Evolutionary conservation across 2,797 vertebrate genomes (phyloP).

Genomic region (Neopelma chrysocephalum): DNA sequence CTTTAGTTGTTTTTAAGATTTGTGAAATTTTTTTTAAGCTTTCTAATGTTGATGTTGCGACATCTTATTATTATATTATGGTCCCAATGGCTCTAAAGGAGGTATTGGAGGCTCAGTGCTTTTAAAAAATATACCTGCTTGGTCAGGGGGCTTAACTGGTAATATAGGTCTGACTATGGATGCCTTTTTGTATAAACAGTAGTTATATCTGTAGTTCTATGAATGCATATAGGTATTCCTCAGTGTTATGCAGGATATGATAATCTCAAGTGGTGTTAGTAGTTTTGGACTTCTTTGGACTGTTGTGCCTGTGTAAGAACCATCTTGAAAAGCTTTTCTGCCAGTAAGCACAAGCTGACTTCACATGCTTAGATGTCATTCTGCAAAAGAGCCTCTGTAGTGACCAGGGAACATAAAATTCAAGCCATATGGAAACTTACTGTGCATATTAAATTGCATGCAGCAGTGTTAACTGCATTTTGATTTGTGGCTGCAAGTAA

Average conservation of each 20-base stretch:
- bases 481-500: constrained; percentile 83
- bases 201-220: background rate
- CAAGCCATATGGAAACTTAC: constrained; percentile 78
- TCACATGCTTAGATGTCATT: background rate
- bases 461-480: constrained; percentile 78
- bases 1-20: background rate
- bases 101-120: background rate
- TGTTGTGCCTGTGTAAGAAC: background rate
- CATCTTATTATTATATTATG: background rate
- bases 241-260: background rate
- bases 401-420: constrained; percentile 75
- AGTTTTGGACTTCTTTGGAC: background rate
- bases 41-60: background rate
- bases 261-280: background rate
- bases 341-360: constrained; percentile 18
- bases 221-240: background rate
- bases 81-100: background rate
- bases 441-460: constrained; percentile 76
- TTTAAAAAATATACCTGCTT: background rate
- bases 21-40: background rate
- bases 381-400: constrained; percentile 52
- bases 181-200: background rate
- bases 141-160: background rate
- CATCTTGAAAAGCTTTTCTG: background rate
- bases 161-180: background rate